Conservation (phyloP, 37 sponge, comb jelly and placozoan genomes). For the Dysidea cf. avara region DNA sequence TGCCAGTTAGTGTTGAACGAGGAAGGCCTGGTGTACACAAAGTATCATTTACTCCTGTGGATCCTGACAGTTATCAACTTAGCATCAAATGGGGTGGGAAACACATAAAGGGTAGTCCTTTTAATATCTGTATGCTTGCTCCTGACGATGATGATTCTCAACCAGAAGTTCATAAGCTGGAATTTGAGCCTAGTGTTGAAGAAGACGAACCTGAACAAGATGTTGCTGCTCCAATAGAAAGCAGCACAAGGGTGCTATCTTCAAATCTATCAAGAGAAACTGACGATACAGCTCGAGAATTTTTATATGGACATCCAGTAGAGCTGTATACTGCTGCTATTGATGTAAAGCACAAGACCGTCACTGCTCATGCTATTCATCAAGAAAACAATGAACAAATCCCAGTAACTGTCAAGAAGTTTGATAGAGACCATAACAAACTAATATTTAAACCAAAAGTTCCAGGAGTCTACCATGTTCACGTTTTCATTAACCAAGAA, state of each 20-base stretch:
- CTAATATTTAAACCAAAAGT: conserved; percentile 50
- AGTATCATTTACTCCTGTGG: conserved; percentile 11
- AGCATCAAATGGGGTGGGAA: conserved; percentile 11
- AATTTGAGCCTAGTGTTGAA: too few relatives aligned
- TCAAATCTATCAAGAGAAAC: conserved; percentile 60
- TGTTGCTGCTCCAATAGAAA: conserved; percentile 48
- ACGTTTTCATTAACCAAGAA: conserved; percentile 25
- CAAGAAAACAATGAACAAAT: conserved; percentile 28
- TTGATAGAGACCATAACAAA: conserved; percentile 34
- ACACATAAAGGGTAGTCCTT: conserved; percentile 60
- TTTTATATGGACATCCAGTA: too few relatives aligned
- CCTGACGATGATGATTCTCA: conserved; percentile 6
- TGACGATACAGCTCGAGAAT: conserved; percentile 54
- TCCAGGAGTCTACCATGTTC: conserved; percentile 54
- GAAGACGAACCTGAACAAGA: too few relatives aligned
- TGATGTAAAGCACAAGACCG: conserved; percentile 38
- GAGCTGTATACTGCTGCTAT: too few relatives aligned
- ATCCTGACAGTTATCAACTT: conserved; percentile 10
- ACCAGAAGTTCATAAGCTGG: conserved; percentile 14
- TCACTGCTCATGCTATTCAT: conserved; percentile 32
- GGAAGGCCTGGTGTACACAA: not conserved
- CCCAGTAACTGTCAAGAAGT: conserved; percentile 59
- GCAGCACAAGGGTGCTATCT: too few relatives aligned
- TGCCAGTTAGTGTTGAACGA: conserved; percentile 19
- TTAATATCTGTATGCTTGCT: conserved; percentile 33